Evolutionary conservation across 2,888 invertebrate genomes (phyloP).

Genomic region (Rhogogaster chlorosoma): DNA sequence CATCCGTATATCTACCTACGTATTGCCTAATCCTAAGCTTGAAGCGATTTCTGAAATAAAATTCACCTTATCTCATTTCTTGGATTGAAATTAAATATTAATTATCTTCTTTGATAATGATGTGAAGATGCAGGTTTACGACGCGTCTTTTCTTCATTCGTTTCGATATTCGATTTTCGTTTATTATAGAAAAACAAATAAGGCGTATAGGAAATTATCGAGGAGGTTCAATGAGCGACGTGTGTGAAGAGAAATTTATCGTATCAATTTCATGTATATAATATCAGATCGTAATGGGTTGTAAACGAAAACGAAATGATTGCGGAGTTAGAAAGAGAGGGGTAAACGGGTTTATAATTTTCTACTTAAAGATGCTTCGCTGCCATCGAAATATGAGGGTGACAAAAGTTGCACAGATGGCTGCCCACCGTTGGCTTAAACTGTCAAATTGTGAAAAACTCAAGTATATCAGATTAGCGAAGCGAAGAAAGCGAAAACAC

Average conservation of each 20-base stretch:
- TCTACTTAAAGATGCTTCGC: slow-evolving; percentile 61
- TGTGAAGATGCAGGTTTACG: no score
- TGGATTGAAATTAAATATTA: no score
- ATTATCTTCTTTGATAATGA: no score
- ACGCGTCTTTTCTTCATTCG: neutral
- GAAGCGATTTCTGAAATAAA: no score
- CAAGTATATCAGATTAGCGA: slow-evolving; percentile 58
- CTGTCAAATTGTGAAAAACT: slow-evolving; percentile 62
- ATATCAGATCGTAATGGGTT: neutral
- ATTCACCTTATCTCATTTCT: no score
- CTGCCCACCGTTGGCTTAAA: slow-evolving; percentile 64
- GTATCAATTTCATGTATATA: neutral
- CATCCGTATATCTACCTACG: no score
- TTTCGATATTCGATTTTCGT: neutral
- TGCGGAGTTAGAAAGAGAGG: slow-evolving; percentile 34
- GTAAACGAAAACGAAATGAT: neutral
- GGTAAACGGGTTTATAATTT: slow-evolving; percentile 64
- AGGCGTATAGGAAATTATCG: neutral
- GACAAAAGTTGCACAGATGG: slow-evolving; percentile 63
- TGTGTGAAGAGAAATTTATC: neutral
- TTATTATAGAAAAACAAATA: neutral
- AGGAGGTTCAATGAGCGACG: neutral
- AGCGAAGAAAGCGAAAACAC: neutral
- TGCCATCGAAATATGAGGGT: slow-evolving; percentile 61
- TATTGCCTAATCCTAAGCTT: no score